Conservation (phyloP, 2,888 invertebrate species). For the Andrena bicolor region DNA sequence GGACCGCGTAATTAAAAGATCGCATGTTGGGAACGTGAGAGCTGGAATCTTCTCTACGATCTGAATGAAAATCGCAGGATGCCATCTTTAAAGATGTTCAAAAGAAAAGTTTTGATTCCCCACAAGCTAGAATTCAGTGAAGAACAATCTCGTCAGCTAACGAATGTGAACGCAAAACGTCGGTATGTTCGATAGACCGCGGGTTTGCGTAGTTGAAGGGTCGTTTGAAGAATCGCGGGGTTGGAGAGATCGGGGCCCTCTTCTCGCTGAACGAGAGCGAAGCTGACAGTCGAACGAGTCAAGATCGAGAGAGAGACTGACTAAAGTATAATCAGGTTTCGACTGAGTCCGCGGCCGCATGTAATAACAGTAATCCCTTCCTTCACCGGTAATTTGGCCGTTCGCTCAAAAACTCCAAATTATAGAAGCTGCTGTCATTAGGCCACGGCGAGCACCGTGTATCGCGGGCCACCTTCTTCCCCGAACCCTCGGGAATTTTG, state of each 20-base stretch:
- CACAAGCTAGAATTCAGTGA: not conserved
- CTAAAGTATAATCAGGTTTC: slow-evolving; percentile 84
- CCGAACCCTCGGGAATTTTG: slow-evolving; percentile 69
- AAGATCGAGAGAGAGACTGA: slow-evolving; percentile 80
- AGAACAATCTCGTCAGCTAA: not conserved
- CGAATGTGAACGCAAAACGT: not conserved
- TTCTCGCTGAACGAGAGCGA: slow-evolving; percentile 63
- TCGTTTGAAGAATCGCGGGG: slow-evolving; percentile 57
- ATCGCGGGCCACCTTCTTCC: slow-evolving; percentile 70
- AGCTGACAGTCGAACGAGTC: slow-evolving; percentile 78
- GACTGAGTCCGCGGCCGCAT: slow-evolving; percentile 81
- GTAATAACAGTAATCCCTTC: slow-evolving; percentile 85
- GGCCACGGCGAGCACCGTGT: slow-evolving; percentile 70
- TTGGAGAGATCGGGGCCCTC: slow-evolving; percentile 39
- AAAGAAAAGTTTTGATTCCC: not conserved
- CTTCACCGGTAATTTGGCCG: slow-evolving; percentile 83
- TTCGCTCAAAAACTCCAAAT: slow-evolving; percentile 84
- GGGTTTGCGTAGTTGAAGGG: slow-evolving; percentile 60
- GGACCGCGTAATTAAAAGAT: slow-evolving; percentile 56
- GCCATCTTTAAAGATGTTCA: not conserved
- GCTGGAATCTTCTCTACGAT: slow-evolving; percentile 3
- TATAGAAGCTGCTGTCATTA: slow-evolving; percentile 85
- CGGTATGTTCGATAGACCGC: slow-evolving; percentile 23
- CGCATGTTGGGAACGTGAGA: slow-evolving; percentile 18
- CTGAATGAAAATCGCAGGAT: slow-evolving; percentile 12